A percentile compares a stretch with the other conserved stretches of the same genome.
phyloP scores from a whole-genome alignment of 2,888 invertebrate genomes.

The Hipparchia sbordonii region DNA sequence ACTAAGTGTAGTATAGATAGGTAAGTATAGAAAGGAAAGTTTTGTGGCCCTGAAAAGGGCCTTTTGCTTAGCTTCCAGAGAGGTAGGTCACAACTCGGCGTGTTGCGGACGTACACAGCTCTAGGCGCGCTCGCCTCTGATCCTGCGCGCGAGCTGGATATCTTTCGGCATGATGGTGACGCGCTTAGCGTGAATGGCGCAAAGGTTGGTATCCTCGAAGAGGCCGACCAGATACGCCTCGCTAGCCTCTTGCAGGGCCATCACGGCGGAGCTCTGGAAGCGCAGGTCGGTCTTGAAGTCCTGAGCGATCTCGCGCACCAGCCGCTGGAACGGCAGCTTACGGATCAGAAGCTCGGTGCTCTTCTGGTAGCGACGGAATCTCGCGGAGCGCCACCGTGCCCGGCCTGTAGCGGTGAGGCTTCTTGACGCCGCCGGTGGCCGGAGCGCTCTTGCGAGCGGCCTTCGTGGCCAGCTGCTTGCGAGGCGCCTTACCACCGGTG shows the following conservation, averaged over 20 bases:
- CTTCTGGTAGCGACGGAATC: constrained; percentile 24
- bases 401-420: not conserved
- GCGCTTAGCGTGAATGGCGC: constrained; percentile 90
- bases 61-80: not conserved
- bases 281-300: constrained; percentile 82
- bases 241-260: constrained; percentile 85
- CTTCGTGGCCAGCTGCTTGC: no score
- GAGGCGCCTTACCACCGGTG: no score
- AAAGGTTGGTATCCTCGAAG: constrained; percentile 76
- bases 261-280: constrained; percentile 76
- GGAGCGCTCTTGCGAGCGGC: no score
- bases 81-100: not conserved
- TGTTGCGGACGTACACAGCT: no score
- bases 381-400: constrained; percentile 13
- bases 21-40: not conserved
- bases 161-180: constrained; percentile 53
- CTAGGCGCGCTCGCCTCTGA: constrained; percentile 21
- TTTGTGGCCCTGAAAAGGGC: constrained; percentile 17
- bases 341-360: constrained; percentile 21
- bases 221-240: constrained; percentile 93
- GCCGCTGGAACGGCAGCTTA: constrained; percentile 89
- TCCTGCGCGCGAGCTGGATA: constrained; percentile 13
- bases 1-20: not conserved
- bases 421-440: no score
- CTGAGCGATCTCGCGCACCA: constrained; percentile 87